phyloP scores from a whole-genome alignment of 30 jellyfish, hydroid and myxozoan species.

The Rhopilema esculentum region DNA sequence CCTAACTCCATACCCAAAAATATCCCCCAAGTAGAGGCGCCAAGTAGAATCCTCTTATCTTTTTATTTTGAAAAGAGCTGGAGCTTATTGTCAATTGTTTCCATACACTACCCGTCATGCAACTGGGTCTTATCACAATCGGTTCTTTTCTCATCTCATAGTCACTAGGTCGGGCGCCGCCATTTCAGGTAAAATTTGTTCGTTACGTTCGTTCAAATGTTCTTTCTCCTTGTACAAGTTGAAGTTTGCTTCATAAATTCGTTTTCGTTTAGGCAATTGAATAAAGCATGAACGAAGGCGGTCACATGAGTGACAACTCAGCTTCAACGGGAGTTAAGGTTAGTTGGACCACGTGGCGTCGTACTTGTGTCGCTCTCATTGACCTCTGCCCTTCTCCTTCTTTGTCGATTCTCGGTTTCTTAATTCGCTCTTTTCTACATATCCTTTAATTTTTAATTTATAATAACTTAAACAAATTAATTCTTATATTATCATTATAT shows the following conservation, averaged over 20 bases:
- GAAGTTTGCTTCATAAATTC: not conserved
- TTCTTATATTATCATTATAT: no score
- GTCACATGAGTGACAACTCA: constrained; percentile 58
- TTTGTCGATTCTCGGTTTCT: not conserved
- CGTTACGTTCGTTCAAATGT: not conserved
- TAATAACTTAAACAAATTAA: no score
- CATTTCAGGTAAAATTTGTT: constrained; percentile 27
- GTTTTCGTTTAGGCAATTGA: constrained; percentile 26
- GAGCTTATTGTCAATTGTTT: not conserved
- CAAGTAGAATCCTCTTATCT: no score
- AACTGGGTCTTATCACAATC: not conserved
- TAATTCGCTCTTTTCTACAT: not conserved
- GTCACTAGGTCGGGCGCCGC: constrained; percentile 24
- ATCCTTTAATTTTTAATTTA: no score
- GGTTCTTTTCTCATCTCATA: not conserved
- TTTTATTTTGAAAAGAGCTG: not conserved
- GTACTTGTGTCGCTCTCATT: not conserved
- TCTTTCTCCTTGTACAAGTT: not conserved
- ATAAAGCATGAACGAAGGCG: constrained; percentile 70
- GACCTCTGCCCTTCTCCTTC: not conserved
- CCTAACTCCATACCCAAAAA: no score
- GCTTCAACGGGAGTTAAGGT: constrained; percentile 79
- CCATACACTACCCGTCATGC: not conserved
- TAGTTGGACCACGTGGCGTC: constrained; percentile 62
- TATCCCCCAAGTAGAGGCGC: no score